Conservation (phyloP, 2,888 invertebrate species). For the Oscheius sp. region DNA sequence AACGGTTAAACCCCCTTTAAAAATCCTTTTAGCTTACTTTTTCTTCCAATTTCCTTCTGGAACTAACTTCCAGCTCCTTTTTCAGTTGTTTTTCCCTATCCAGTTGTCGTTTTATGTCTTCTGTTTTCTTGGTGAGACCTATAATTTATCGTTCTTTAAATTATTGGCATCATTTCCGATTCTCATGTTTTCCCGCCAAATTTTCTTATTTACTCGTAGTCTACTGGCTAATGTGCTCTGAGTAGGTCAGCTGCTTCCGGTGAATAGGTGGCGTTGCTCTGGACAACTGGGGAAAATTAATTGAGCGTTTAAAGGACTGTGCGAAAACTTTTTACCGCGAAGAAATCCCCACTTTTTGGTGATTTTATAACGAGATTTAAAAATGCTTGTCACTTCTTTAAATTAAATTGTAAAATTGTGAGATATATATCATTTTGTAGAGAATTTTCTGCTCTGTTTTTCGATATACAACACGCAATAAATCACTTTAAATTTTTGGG, state of each 20-base stretch:
- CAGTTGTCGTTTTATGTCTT: conserved; percentile 14
- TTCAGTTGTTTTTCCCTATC: conserved; percentile 12
- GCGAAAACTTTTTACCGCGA: too few species aligned
- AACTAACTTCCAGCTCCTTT: conserved; percentile 3
- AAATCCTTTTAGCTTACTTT: too few species aligned
- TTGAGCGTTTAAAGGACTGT: too few species aligned
- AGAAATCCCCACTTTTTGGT: too few species aligned
- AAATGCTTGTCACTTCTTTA: too few species aligned
- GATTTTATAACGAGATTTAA: too few species aligned
- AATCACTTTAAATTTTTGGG: too few species aligned
- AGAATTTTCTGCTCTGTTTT: too few species aligned
- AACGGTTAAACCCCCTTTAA: too few species aligned
- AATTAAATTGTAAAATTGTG: too few species aligned
- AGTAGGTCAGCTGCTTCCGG: neutral
- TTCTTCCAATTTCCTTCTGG: neutral
- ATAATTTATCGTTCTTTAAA: neutral
- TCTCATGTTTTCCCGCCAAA: neutral
- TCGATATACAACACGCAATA: too few species aligned
- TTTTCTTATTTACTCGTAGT: neutral
- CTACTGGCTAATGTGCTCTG: neutral
- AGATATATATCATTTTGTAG: too few species aligned
- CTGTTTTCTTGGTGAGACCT: conserved; percentile 25
- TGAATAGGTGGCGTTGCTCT: neutral
- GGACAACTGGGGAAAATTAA: neutral
- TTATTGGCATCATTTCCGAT: neutral